These are phyloP conservation scores for Antheraea yamamai DNA, from an alignment of 2,888 invertebrate genomes.

Conservation along the genomic window DNA sequence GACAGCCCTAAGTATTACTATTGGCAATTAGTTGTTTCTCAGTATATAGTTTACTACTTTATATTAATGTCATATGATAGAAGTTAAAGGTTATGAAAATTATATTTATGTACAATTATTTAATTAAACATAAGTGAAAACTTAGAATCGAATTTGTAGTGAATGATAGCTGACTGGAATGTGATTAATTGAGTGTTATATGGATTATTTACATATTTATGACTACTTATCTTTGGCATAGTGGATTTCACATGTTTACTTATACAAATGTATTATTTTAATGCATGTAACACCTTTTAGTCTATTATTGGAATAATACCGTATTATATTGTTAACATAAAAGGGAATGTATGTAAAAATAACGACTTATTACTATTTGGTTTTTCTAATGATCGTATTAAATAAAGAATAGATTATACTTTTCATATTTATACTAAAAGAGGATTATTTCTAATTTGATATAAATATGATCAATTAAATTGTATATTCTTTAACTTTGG, in stretches of 20 bases:
- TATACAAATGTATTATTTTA: neutral
- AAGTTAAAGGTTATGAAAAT: slow-evolving; percentile 11
- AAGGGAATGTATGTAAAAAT: neutral
- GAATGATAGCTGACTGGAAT: slow-evolving; percentile 12
- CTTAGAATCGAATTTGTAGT: neutral
- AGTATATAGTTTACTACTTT: too few species aligned
- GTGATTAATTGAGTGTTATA: slow-evolving; percentile 10
- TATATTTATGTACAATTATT: neutral
- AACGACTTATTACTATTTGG: neutral
- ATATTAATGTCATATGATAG: neutral
- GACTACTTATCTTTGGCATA: slow-evolving; percentile 47
- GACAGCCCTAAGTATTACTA: too few species aligned
- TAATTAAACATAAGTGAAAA: neutral
- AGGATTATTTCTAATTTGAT: neutral
- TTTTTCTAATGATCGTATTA: neutral
- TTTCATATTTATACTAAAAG: neutral
- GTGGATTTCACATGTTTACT: slow-evolving; percentile 42
- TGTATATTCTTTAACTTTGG: neutral
- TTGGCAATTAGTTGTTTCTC: too few species aligned
- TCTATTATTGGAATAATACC: neutral
- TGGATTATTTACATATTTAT: slow-evolving; percentile 12
- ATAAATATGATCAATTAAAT: neutral
- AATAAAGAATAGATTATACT: neutral
- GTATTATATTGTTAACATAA: neutral
- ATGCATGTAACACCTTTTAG: neutral